Evolutionary conservation across 2,888 invertebrate genomes (phyloP).

Genomic region (Deilephila elpenor): DNA sequence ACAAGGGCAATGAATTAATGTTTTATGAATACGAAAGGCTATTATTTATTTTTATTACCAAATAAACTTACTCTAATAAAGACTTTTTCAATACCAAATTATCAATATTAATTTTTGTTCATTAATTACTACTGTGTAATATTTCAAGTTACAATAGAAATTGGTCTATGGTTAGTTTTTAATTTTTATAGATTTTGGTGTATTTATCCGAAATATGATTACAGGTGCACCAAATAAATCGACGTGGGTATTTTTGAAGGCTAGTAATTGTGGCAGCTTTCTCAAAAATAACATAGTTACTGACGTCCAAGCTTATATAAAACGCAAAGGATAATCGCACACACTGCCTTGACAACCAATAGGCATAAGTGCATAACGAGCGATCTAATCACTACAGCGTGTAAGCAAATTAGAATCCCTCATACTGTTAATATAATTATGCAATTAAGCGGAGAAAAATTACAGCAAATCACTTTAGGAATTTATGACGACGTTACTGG

Average conservation of each 20-base stretch:
- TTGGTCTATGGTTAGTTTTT: no score
- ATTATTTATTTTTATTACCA: neutral
- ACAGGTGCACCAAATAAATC: neutral
- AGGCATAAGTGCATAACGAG: conserved; percentile 4
- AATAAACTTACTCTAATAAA: no score
- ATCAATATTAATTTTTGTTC: no score
- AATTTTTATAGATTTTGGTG: no score
- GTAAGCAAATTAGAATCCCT: conserved; percentile 67
- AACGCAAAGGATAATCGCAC: neutral
- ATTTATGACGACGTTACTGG: conserved; percentile 63
- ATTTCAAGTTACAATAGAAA: no score
- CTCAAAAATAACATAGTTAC: neutral
- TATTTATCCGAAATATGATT: neutral
- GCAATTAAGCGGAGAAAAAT: conserved; percentile 66
- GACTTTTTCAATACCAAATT: no score
- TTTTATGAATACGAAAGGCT: neutral
- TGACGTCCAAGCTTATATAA: neutral
- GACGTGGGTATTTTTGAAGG: neutral
- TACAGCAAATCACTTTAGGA: conserved; percentile 66
- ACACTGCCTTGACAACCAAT: conserved; percentile 10
- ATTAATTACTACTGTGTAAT: no score
- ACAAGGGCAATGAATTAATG: no score
- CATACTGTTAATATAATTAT: conserved; percentile 75
- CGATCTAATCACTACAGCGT: conserved; percentile 32
- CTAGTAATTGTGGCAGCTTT: neutral